phyloP scores from a whole-genome alignment of 2,888 invertebrate genomes.

The Harpalus rubripes region DNA sequence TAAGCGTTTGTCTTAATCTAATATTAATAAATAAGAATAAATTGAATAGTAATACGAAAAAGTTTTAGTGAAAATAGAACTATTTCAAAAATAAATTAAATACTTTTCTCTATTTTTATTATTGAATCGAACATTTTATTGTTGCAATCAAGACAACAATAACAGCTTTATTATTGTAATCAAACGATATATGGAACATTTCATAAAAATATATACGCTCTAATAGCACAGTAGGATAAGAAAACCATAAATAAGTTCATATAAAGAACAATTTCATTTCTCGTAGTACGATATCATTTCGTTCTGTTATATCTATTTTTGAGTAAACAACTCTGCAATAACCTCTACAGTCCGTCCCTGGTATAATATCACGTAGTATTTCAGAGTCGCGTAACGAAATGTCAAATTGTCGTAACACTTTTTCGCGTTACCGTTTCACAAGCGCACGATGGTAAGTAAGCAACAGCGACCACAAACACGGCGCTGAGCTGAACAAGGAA shows the following conservation, averaged over 20 bases:
- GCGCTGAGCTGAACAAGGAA: neutral
- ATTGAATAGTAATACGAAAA: neutral
- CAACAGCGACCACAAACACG: neutral
- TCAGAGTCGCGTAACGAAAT: constrained; percentile 58
- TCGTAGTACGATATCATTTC: neutral
- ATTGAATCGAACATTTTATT: neutral
- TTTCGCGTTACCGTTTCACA: constrained; percentile 59
- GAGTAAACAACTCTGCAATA: neutral
- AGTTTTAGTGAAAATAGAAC: neutral
- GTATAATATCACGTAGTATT: constrained; percentile 18
- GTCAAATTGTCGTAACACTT: constrained; percentile 62
- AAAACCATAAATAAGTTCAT: neutral
- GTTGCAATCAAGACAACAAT: neutral
- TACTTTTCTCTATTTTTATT: neutral
- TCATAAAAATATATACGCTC: neutral
- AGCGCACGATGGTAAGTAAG: constrained; percentile 10
- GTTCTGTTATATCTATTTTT: no score
- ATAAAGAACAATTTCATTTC: neutral
- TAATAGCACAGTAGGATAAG: neutral
- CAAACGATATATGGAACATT: neutral
- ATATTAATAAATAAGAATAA: neutral
- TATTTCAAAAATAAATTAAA: neutral
- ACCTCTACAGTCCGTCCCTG: constrained; percentile 18
- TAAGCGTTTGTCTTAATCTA: no score
- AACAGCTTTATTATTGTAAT: constrained; percentile 1